Base-by-base conservation (phyloP, 2,888 invertebrate species). In the Lydus trimaculatus region DNA sequence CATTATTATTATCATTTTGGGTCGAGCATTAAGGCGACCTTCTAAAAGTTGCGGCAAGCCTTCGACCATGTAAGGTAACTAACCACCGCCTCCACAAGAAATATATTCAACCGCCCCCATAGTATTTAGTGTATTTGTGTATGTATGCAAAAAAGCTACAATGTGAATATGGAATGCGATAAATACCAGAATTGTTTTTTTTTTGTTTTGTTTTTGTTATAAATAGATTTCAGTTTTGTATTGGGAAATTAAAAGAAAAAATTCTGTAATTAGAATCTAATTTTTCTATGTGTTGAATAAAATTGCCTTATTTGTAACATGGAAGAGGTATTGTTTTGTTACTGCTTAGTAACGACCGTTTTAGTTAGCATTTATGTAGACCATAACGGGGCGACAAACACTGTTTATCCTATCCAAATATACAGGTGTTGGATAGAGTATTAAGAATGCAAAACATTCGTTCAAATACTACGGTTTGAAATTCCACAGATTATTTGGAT, bases 61-160 rank as follows among this genome's bases (percentile, higher is more conserved):
- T 82, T 83, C 82, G 79, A 72, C 81, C 79, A 72, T 81, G 80
- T 78, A 81, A 76, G 83, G 83, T 73, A 78, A 77, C 78, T 75
- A 81, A 80, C 78, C 77, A 82, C 83, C 80, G 82, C 84, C 82
- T 82, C 83, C 80, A 76, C 72, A 71, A 73, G 75, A 56, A 56
- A 56, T 56, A 56, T 56, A 56, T 56, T 56, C 28, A 28, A 28
- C 76, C 73, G 69, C 79, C 83, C 82, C 83, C 83, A 79, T 80
- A 80, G 76, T 75, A 70, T 63, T 65, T 65, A 39, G 31, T 64
- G 56, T 60, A 56, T 56, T 56, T 48, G 20, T 58, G 39, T 65
- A 28, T 15, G 23, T 59, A 65, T 68, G 71, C 71, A 69, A 66
- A 68, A 43, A 71, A 68, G 65, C n/a, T n/a, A n/a, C n/a, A n/a